A percentile compares a stretch with the other conserved stretches of the same genome.
Evolutionary conservation across 2,113 vertebrate genomes (phyloP).

Genomic region (Himantopus leucocephalus): DNA sequence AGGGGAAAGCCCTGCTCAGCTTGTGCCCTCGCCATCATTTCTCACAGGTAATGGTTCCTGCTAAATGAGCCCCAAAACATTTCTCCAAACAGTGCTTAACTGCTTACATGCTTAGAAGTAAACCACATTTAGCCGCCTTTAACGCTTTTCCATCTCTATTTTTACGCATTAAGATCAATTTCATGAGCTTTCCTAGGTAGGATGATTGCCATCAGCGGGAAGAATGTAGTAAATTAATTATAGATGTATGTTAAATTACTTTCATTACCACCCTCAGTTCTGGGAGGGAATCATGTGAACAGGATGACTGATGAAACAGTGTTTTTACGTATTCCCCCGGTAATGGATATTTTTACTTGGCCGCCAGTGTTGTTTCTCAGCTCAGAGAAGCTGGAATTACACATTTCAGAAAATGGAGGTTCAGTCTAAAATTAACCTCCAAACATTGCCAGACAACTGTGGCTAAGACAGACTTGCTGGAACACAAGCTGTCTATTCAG

Average conservation of each 20-base stretch:
- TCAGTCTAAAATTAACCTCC: not conserved
- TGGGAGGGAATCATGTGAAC: conserved; percentile 72
- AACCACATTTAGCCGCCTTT: conserved; percentile 55
- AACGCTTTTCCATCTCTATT: conserved; percentile 49
- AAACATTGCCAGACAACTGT: not conserved
- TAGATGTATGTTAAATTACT: conserved; percentile 96
- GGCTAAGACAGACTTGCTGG: not conserved
- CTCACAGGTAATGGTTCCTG: conserved; percentile 43
- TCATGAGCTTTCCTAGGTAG: conserved; percentile 70
- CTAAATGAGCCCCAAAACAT: conserved; percentile 58
- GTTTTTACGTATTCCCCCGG: conserved; percentile 66
- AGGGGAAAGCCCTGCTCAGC: not conserved
- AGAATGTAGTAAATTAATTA: conserved; percentile 91
- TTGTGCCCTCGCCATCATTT: not conserved
- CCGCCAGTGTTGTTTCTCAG: conserved; percentile 30
- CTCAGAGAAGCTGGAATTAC: conserved; percentile 8
- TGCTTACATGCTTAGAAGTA: conserved; percentile 37
- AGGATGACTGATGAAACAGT: conserved; percentile 79
- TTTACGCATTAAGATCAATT: conserved; percentile 76
- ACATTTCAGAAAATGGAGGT: conserved; percentile 29
- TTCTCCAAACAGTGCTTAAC: conserved; percentile 53
- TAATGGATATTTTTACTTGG: conserved; percentile 39
- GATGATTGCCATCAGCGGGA: conserved; percentile 69
- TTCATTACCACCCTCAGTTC: conserved; percentile 85
- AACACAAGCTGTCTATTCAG: not conserved